Conservation (phyloP, 2,888 invertebrate species). For the Thera obeliscata region DNA sequence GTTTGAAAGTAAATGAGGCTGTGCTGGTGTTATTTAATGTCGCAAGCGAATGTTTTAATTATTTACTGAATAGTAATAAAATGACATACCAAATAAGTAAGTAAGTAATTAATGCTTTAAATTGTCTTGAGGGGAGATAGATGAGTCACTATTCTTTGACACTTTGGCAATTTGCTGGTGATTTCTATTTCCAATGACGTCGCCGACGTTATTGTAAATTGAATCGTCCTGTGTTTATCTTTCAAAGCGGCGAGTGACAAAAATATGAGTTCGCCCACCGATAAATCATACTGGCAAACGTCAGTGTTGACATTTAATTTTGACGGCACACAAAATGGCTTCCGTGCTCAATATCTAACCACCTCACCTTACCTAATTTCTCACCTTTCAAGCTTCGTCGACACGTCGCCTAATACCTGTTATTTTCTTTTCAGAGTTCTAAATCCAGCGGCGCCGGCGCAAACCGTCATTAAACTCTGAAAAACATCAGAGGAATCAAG, state of each 20-base stretch:
- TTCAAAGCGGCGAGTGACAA: conserved; percentile 44
- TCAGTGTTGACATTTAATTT: conserved; percentile 61
- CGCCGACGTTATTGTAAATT: conserved; percentile 39
- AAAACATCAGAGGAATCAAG: conserved; percentile 70
- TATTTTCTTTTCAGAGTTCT: conserved; percentile 77
- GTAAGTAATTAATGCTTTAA: background rate
- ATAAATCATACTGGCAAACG: conserved; percentile 41
- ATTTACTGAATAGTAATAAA: background rate
- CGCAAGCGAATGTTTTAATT: background rate
- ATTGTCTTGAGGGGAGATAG: background rate
- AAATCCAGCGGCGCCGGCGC: conserved; percentile 62
- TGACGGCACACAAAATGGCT: conserved; percentile 59
- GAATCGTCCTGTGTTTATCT: conserved; percentile 32
- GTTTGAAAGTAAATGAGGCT: background rate
- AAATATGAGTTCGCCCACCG: conserved; percentile 38
- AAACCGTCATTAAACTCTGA: conserved; percentile 69
- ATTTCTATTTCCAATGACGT: conserved; percentile 36
- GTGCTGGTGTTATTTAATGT: background rate
- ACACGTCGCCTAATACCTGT: conserved; percentile 62
- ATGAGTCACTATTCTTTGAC: conserved; percentile 1
- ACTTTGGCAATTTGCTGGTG: conserved; percentile 8
- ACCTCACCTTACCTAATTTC: conserved; percentile 68
- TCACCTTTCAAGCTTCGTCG: conserved; percentile 53
- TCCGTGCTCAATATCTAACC: conserved; percentile 59
- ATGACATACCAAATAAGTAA: background rate